Percentiles rank a stretch among this genome's conserved stretches.
Evolutionary conservation across 2,113 vertebrate genomes (phyloP).

Genomic region (Edolisoma coerulescens): DNA sequence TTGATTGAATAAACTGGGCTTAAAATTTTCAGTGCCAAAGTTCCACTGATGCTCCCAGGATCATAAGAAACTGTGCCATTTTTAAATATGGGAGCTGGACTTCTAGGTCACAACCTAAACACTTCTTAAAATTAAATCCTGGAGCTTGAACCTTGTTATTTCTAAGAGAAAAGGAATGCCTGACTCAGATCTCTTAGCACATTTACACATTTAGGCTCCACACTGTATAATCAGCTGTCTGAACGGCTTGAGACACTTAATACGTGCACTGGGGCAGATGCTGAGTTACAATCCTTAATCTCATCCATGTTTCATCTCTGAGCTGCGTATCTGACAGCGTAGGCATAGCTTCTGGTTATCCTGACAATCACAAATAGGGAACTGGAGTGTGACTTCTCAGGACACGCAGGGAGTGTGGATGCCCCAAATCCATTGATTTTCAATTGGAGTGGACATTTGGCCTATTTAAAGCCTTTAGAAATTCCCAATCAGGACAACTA

Average conservation of each 20-base stretch:
- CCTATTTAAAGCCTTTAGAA: not conserved
- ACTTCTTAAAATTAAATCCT: not conserved
- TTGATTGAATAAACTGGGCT: not conserved
- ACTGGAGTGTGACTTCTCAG: not conserved
- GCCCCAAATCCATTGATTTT: not conserved
- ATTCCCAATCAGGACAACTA: not conserved
- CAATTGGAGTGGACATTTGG: not conserved
- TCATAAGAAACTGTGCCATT: not conserved
- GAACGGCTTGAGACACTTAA: not conserved
- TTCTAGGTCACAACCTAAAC: not conserved
- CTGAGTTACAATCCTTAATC: not conserved
- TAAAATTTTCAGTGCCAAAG: not conserved
- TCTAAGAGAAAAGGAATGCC: not conserved
- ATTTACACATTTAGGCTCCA: not conserved
- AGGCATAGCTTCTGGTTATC: not conserved
- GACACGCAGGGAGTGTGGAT: not conserved
- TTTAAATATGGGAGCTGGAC: not conserved
- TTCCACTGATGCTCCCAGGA: not conserved
- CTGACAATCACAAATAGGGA: not conserved
- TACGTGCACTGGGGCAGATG: not conserved
- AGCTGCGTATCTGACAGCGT: not conserved
- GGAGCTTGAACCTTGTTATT: not conserved
- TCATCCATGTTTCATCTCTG: not conserved
- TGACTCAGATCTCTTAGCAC: not conserved
- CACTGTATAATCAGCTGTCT: not conserved